Conservation (phyloP, 2,113 vertebrate genomes). For the Columba janthina region DNA sequence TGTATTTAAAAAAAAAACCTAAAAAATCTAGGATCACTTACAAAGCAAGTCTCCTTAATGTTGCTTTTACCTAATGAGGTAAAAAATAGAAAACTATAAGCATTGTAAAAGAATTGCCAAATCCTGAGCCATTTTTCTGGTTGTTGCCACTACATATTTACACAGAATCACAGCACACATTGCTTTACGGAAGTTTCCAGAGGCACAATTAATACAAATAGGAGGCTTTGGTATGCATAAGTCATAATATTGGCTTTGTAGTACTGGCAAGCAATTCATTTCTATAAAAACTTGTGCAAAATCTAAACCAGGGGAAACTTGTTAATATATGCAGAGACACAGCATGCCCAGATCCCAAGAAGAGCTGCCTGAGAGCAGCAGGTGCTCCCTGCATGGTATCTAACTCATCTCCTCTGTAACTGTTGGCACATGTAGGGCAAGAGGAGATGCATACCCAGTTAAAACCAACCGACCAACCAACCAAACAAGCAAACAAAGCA, state of each 20-base stretch:
- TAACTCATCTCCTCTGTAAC: not conserved
- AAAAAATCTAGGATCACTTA: not conserved
- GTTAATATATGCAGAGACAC: not conserved
- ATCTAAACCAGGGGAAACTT: not conserved
- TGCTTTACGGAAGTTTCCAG: not conserved
- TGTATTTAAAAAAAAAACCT: not conserved
- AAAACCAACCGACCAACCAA: not conserved
- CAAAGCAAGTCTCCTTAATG: not conserved
- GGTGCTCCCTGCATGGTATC: not conserved
- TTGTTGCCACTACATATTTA: not conserved
- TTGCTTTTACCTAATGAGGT: not conserved
- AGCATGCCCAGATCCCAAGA: not conserved
- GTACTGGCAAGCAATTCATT: not conserved
- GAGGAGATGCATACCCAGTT: not conserved
- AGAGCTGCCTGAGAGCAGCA: not conserved
- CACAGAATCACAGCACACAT: not conserved
- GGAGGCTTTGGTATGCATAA: not conserved
- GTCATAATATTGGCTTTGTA: not conserved
- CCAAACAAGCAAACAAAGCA: too few relatives aligned
- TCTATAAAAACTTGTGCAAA: not conserved
- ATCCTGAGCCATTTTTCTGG: not conserved
- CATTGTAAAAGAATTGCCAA: not conserved
- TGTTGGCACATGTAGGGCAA: not conserved
- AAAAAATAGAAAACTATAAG: not conserved
- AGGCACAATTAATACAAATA: not conserved